Base-by-base conservation (phyloP, 2,888 invertebrate species). In the Steinernema hermaphroditum region DNA sequence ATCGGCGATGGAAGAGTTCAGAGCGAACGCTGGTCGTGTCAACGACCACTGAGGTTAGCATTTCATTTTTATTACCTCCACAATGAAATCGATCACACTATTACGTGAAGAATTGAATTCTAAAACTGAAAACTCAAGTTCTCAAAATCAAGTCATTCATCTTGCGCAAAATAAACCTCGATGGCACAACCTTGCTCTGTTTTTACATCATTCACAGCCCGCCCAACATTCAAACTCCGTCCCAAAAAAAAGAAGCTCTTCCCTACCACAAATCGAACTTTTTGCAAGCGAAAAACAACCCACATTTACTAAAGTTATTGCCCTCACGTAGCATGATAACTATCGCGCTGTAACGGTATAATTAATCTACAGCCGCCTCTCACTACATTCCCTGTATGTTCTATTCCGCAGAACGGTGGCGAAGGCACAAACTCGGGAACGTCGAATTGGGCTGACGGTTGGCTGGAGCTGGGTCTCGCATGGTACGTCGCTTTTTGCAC, bases 301-400 rank as follows among this genome's bases (percentile, higher is more conserved):
- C n/a, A n/a, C n/a, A n/a, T n/a, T n/a, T n/a, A n/a, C n/a, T n/a
- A n/a, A n/a, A n/a, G n/a, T n/a, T n/a, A n/a, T n/a, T n/a, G n/a
- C n/a, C n/a, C n/a, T n/a, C n/a, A n/a, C n/a, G n/a, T n/a, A n/a
- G n/a, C n/a, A n/a, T n/a, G n/a, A n/a, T 50, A 4, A 37, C 37
- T 50, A 50, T 22, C 50, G 50, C 24, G 24, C 50, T 50, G 34
- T 62, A 62, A 62, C 62, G 62, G 16, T 62, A 6, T 12, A 24
- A 27, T 29, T 32, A 62, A 62, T 62, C 62, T 62, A 24, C 62
- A 62, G 62, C 62, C 62, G 27, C 16, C 62, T 32, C 29, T 62
- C 62, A 62, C 62, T 14, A 62, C 62, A 62, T 62, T 62, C 62
- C 62, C 62, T 62, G 62, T 62, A 62, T 62, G 62, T 62, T 62